Conservation (phyloP, 2,888 invertebrate genomes). For the Gastracanthus pulcherrimus region DNA sequence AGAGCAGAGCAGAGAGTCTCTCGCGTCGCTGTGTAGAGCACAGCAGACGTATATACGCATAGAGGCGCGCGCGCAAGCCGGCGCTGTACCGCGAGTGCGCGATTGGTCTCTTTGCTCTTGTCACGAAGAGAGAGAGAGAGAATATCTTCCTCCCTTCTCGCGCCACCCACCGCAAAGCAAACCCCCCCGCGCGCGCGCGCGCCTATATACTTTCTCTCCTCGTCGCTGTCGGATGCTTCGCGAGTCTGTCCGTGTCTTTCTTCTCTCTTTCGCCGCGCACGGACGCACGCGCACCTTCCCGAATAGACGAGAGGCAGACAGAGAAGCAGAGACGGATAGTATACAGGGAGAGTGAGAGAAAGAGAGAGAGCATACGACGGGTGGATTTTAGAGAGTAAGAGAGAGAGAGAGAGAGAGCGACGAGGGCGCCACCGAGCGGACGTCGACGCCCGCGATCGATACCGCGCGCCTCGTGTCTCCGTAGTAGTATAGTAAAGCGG, state of each 20-base stretch:
- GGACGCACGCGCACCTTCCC: neutral
- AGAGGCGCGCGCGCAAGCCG: too few relatives aligned
- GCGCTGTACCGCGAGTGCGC: too few relatives aligned
- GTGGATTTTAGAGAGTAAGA: neutral
- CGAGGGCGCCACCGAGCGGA: constrained; percentile 75
- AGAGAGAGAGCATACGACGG: constrained; percentile 38
- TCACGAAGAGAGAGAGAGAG: neutral
- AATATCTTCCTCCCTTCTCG: constrained; percentile 11
- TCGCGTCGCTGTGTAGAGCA: constrained; percentile 8
- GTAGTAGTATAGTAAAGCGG: neutral
- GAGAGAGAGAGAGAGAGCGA: constrained; percentile 42
- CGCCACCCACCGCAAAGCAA: constrained; percentile 7
- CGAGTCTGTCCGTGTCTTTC: too few relatives aligned
- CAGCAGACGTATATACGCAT: too few relatives aligned
- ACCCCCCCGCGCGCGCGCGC: neutral
- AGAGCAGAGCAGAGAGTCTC: too few relatives aligned
- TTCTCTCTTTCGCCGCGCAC: neutral
- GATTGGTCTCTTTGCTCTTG: constrained; percentile 29
- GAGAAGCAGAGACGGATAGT: constrained; percentile 1
- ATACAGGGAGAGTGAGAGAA: neutral
- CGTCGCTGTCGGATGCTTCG: neutral
- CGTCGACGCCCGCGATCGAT: constrained; percentile 76
- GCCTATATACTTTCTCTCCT: constrained; percentile 2
- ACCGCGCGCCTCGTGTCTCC: constrained; percentile 57
- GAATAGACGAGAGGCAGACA: neutral